Conservation (phyloP, 2,888 invertebrate genomes). For the Chalcosyrphus nemorum region DNA sequence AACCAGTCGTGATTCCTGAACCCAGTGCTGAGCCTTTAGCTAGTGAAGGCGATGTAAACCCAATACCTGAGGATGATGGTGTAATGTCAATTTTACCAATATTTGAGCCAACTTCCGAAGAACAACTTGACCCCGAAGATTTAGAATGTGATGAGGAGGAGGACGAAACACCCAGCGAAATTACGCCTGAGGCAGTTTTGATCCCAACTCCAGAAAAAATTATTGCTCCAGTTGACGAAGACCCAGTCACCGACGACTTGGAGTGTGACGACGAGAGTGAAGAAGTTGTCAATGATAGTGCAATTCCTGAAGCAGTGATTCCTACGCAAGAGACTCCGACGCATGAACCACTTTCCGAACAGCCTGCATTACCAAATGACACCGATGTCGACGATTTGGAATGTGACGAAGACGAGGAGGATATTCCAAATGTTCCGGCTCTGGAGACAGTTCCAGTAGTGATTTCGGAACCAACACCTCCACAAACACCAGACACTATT, state of each 20-base stretch:
- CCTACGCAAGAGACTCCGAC: not conserved
- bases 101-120: not conserved
- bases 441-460: not conserved
- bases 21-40: not conserved
- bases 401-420: slow-evolving; percentile 13
- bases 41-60: not conserved
- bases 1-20: not conserved
- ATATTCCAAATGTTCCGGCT: not conserved
- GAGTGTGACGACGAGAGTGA: not conserved
- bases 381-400: not conserved
- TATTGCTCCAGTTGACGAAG: not conserved
- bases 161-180: not conserved
- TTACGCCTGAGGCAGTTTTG: not conserved
- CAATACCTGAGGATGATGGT: not conserved
- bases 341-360: not conserved
- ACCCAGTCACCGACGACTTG: not conserved
- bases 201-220: not conserved
- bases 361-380: not conserved
- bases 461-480: not conserved
- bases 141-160: not conserved
- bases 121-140: not conserved
- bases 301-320: not conserved
- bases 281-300: not conserved
- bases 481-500: not conserved
- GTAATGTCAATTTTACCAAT: not conserved